Evolutionary conservation across 2,888 invertebrate genomes (phyloP).

Genomic region (Andrena trimmerana): DNA sequence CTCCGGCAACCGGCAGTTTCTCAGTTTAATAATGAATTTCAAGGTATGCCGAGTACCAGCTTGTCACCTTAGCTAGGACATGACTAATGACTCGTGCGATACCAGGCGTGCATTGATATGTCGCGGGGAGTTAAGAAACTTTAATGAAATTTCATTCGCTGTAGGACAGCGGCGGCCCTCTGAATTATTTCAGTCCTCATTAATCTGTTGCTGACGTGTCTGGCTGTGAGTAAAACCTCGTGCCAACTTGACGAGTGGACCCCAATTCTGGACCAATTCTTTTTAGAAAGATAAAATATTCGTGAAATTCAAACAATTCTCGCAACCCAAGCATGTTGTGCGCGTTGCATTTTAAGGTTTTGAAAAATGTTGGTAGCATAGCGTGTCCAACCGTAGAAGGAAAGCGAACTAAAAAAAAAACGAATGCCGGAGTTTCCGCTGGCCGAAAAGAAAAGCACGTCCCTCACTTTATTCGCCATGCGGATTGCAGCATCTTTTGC

Average conservation of each 20-base stretch:
- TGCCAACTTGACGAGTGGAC: background rate
- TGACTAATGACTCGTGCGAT: slow-evolving; percentile 35
- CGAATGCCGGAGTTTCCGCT: background rate
- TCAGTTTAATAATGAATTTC: slow-evolving; percentile 50
- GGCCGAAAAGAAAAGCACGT: background rate
- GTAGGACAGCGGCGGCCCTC: background rate
- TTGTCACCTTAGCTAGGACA: slow-evolving; percentile 18
- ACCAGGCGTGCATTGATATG: slow-evolving; percentile 30
- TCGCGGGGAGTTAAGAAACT: slow-evolving; percentile 37
- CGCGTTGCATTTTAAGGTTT: too few relatives aligned
- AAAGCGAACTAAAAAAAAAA: background rate
- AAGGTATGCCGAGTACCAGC: slow-evolving; percentile 17
- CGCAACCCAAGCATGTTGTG: too few relatives aligned
- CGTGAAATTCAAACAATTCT: too few relatives aligned
- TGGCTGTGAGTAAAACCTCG: background rate
- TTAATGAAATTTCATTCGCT: slow-evolving; percentile 49
- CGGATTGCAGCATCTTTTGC: background rate
- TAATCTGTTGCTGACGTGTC: background rate
- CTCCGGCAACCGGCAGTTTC: background rate
- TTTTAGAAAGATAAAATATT: too few relatives aligned
- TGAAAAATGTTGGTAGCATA: too few relatives aligned
- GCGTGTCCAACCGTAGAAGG: background rate
- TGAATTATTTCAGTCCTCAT: slow-evolving; percentile 8
- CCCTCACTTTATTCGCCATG: background rate
- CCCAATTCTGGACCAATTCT: background rate